phyloP scores from a whole-genome alignment of 2,113 vertebrate species.

The Saguinus midas region DNA sequence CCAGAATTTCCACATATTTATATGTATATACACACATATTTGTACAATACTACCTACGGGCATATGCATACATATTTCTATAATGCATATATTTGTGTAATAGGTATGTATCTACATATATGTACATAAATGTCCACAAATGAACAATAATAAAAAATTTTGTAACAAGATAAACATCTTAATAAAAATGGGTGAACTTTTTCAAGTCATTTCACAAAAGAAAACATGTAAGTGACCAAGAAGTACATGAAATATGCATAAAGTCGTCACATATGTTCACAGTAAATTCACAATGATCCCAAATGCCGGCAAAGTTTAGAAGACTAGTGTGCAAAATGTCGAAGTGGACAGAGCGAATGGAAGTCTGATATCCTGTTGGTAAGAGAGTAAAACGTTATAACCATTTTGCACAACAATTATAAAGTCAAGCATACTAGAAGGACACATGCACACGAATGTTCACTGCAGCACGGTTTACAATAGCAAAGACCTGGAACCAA shows the following conservation, averaged over 20 bases:
- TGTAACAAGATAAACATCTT: neutral
- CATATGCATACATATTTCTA: neutral
- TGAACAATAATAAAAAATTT: neutral
- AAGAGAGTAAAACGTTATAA: rapidly evolving
- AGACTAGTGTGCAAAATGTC: rapidly evolving
- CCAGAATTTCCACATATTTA: neutral
- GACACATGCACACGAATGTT: too few species aligned
- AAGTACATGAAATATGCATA: rapidly evolving
- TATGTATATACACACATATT: neutral
- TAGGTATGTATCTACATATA: neutral
- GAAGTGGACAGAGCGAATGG: neutral
- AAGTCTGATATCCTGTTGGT: neutral
- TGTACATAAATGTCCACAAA: neutral
- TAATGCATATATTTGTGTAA: neutral
- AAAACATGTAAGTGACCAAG: rapidly evolving
- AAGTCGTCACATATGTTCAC: rapidly evolving
- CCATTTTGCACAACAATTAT: rapidly evolving
- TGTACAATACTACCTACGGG: neutral
- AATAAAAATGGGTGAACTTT: neutral
- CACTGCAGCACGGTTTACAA: too few species aligned
- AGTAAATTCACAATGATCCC: neutral
- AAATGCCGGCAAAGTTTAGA: neutral
- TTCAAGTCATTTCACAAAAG: neutral
- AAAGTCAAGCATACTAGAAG: too few species aligned
- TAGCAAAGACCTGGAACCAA: too few species aligned